phyloP scores from a whole-genome alignment of 2,113 vertebrate species.

The Hoplias malabaricus region DNA sequence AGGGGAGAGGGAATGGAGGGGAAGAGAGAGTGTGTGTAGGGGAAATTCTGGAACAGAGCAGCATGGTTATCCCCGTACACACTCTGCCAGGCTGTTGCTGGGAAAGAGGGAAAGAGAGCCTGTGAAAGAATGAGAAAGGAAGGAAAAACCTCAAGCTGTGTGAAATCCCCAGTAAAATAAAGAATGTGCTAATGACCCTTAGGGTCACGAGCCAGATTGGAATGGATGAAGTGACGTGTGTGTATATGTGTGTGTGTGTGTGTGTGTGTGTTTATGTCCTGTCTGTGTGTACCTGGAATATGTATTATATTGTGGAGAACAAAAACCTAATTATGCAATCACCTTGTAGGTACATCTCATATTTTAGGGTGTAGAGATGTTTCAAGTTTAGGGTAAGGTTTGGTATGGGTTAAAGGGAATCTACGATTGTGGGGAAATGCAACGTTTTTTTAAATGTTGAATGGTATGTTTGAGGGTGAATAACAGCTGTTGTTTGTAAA shows the following conservation, averaged over 20 bases:
- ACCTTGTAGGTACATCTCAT: no score
- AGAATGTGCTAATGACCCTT: slow-evolving; percentile 35
- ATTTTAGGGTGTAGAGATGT: no score
- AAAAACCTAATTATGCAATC: no score
- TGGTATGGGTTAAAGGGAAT: no score
- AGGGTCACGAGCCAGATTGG: slow-evolving; percentile 12
- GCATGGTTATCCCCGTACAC: slow-evolving; percentile 34
- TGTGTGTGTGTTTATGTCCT: no score
- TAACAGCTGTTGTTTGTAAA: no score
- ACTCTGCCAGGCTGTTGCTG: slow-evolving; percentile 14
- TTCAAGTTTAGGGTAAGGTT: no score
- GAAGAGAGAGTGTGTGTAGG: not conserved
- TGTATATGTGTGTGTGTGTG: slow-evolving; percentile 12
- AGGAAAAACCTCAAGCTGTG: slow-evolving; percentile 39
- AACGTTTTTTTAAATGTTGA: no score
- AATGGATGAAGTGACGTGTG: slow-evolving; percentile 13
- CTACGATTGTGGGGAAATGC: no score
- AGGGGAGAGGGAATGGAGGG: not conserved
- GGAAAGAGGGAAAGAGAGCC: slow-evolving; percentile 40
- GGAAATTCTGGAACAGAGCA: slow-evolving; percentile 32
- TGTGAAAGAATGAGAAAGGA: slow-evolving; percentile 36
- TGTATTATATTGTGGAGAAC: no score
- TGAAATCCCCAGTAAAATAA: slow-evolving; percentile 25
- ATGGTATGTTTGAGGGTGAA: no score
- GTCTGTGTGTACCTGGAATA: no score